phyloP scores from a whole-genome alignment of 2,113 vertebrate species.

The Climacteris rufus region DNA sequence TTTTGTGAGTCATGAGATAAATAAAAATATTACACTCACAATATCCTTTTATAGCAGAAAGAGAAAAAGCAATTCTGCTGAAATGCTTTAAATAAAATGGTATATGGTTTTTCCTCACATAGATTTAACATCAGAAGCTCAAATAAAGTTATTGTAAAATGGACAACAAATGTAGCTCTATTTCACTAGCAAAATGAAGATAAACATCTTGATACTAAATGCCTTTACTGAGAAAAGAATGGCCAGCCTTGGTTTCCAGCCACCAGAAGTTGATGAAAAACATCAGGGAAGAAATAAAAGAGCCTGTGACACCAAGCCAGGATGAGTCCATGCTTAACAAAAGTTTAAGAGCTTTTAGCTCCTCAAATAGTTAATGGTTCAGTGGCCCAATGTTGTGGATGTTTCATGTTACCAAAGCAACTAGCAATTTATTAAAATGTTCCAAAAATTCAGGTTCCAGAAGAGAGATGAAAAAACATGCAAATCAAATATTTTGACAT shows the following conservation, averaged over 20 bases:
- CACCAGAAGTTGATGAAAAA: neutral
- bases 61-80: neutral
- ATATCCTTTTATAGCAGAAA: neutral
- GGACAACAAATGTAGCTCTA: neutral
- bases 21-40: neutral
- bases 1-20: neutral
- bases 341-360: neutral
- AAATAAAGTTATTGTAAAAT: neutral
- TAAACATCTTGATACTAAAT: neutral
- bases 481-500: neutral
- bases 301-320: neutral
- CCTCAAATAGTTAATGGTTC: neutral
- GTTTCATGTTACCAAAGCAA: neutral
- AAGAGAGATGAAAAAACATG: neutral
- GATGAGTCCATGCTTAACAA: neutral
- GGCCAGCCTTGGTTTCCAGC: neutral
- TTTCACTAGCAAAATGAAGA: neutral
- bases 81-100: neutral
- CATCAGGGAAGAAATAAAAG: neutral
- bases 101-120: neutral
- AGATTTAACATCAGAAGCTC: neutral
- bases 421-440: neutral
- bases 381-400: rapidly evolving
- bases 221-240: neutral
- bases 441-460: neutral